A percentile compares a stretch with the other conserved stretches of the same genome.
phyloP scores from a whole-genome alignment of 2,113 vertebrate genomes.

The Elaphurus davidianus region DNA sequence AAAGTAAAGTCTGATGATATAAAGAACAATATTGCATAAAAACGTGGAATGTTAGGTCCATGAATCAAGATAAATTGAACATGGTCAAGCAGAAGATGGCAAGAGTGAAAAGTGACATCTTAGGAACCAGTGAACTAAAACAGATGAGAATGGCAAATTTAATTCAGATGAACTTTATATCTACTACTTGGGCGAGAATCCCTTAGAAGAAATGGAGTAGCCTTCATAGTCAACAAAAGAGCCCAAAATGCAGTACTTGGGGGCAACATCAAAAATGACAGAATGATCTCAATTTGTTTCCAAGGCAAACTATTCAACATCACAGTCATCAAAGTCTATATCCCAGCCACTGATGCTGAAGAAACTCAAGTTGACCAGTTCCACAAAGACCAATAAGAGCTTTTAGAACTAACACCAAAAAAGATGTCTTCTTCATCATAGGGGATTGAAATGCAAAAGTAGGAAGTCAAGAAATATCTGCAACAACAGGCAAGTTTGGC shows the following conservation, averaged over 20 bases:
- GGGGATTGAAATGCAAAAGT: not conserved
- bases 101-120: not conserved
- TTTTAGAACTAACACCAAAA: not conserved
- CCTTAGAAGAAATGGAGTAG: not conserved
- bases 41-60: not conserved
- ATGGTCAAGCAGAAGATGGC: not conserved
- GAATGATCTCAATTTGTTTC: not conserved
- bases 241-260: rapidly evolving
- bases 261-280: not conserved
- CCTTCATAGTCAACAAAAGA: not conserved
- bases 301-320: not conserved
- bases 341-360: not conserved
- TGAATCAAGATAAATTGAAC: not conserved
- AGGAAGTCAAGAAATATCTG: not conserved
- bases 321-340: not conserved
- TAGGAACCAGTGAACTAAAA: not conserved
- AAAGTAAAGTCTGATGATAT: not conserved
- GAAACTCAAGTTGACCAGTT: not conserved
- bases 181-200: not conserved
- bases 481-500: not conserved
- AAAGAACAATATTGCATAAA: not conserved
- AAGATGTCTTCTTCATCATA: not conserved
- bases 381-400: not conserved
- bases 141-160: not conserved
- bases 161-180: not conserved